phyloP scores from a whole-genome alignment of 1,140 invertebrate species.

The Diplogasteroides magnus region DNA sequence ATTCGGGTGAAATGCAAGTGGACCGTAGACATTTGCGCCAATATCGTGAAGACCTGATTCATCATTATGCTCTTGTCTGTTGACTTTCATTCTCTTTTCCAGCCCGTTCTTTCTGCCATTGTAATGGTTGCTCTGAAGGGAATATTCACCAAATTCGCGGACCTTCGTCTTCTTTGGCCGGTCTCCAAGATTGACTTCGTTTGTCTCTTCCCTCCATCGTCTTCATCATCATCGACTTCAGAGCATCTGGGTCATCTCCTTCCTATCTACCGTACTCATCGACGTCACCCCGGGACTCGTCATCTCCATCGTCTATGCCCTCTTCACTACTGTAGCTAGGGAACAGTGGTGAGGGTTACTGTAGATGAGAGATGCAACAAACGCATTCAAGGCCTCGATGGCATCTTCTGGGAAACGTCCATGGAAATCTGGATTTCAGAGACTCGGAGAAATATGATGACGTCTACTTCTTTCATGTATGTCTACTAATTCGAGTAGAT shows the following conservation, averaged over 20 bases:
- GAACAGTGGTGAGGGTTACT: conserved; percentile 26
- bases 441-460: conserved; percentile 46
- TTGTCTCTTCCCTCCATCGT: neutral
- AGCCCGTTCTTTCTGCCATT: conserved; percentile 49
- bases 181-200: conserved; percentile 54
- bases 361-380: neutral
- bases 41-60: too few relatives aligned
- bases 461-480: conserved; percentile 34
- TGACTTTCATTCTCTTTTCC: conserved; percentile 10
- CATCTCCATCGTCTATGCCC: conserved; percentile 45
- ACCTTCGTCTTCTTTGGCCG: conserved; percentile 46
- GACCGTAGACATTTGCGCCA: too few relatives aligned
- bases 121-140: conserved; percentile 47
- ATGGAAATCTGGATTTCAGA: conserved; percentile 47
- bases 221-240: conserved; percentile 11
- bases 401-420: conserved; percentile 49
- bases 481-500: neutral
- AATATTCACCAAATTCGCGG: conserved; percentile 46
- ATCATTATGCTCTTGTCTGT: too few relatives aligned
- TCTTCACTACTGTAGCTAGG: conserved; percentile 48
- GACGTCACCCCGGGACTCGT: conserved; percentile 40
- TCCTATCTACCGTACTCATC: conserved; percentile 41
- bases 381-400: conserved; percentile 41
- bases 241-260: conserved; percentile 51
- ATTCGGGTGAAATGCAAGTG: too few relatives aligned